A percentile compares a stretch with the other conserved stretches of the same genome.
Conservation (phyloP, 1,140 invertebrate genomes). For the Drosophila punjabiensis region DNA sequence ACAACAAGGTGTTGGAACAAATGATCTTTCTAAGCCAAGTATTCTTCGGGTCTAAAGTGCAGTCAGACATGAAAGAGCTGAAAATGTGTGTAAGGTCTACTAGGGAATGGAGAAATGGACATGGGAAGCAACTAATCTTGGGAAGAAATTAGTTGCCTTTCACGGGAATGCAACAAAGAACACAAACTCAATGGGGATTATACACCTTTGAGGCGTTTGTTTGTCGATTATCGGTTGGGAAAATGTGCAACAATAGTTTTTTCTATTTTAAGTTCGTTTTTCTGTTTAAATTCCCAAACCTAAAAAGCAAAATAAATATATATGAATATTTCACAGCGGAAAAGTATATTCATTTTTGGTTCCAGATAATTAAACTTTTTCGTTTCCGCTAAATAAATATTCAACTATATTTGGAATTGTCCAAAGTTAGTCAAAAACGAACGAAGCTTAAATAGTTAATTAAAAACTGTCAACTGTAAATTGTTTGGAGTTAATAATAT, state of each 20-base stretch:
- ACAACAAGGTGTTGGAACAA: conserved; percentile 62
- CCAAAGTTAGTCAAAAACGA: neutral
- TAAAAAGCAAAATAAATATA: neutral
- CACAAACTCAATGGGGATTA: neutral
- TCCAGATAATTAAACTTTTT: neutral
- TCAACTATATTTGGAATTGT: neutral
- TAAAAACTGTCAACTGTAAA: neutral
- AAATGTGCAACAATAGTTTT: neutral
- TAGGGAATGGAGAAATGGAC: conserved; percentile 1
- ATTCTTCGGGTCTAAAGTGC: conserved; percentile 37
- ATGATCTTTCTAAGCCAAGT: conserved; percentile 46
- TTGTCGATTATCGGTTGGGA: neutral
- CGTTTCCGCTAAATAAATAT: neutral
- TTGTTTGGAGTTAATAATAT: neutral
- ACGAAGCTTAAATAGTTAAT: neutral
- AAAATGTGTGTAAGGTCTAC: conserved; percentile 20
- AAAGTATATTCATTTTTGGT: conserved; percentile 5
- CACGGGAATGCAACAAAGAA: conserved; percentile 22
- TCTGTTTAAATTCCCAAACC: neutral
- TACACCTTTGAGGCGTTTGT: conserved; percentile 8
- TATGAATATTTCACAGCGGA: conserved; percentile 8
- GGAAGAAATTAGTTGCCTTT: conserved; percentile 30
- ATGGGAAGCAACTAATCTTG: conserved; percentile 38
- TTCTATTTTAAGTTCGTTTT: neutral
- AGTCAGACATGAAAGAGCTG: conserved; percentile 57